Evolutionary conservation across 2,888 invertebrate species (phyloP).

Genomic region (Halictus ligatus): DNA sequence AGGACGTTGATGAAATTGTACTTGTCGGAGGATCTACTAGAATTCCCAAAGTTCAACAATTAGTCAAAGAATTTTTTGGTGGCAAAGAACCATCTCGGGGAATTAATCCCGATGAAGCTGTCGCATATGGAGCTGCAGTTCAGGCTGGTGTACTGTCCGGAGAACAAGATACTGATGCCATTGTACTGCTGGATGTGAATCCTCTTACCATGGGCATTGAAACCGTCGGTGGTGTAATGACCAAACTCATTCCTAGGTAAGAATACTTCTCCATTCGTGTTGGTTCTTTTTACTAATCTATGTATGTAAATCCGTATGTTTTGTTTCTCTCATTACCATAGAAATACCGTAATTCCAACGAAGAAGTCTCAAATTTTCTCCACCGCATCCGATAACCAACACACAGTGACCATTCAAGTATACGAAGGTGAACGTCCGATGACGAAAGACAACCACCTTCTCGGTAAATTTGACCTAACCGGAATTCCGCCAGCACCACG

Average conservation of each 20-base stretch:
- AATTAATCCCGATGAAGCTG: slow-evolving; percentile 99
- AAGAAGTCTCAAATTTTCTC: slow-evolving; percentile 99
- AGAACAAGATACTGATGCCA: slow-evolving; percentile 98
- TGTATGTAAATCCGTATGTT: neutral
- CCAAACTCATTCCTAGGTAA: slow-evolving; percentile 94
- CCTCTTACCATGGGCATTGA: slow-evolving; percentile 99
- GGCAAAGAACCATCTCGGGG: slow-evolving; percentile 99
- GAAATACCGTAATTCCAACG: slow-evolving; percentile 99
- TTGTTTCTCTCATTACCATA: slow-evolving; percentile 58
- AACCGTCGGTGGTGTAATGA: slow-evolving; percentile 99
- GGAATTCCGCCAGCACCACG: slow-evolving; percentile 98
- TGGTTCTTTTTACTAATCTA: neutral
- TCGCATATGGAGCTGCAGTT: slow-evolving; percentile 99
- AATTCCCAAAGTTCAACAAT: slow-evolving; percentile 98
- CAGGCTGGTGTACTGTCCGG: slow-evolving; percentile 99
- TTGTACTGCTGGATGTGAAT: slow-evolving; percentile 98
- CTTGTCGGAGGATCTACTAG: slow-evolving; percentile 99
- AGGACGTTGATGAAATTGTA: slow-evolving; percentile 99
- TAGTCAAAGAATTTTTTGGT: slow-evolving; percentile 97
- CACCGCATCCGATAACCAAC: slow-evolving; percentile 99
- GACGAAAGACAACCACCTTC: slow-evolving; percentile 99
- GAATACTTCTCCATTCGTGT: neutral
- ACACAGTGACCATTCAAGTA: slow-evolving; percentile 98
- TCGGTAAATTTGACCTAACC: slow-evolving; percentile 99
- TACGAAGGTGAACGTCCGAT: slow-evolving; percentile 99